Percentiles rank a stretch among this genome's conserved stretches.
Evolutionary conservation across 2,888 invertebrate species (phyloP).

Genomic region (Mellilla xanthometata): DNA sequence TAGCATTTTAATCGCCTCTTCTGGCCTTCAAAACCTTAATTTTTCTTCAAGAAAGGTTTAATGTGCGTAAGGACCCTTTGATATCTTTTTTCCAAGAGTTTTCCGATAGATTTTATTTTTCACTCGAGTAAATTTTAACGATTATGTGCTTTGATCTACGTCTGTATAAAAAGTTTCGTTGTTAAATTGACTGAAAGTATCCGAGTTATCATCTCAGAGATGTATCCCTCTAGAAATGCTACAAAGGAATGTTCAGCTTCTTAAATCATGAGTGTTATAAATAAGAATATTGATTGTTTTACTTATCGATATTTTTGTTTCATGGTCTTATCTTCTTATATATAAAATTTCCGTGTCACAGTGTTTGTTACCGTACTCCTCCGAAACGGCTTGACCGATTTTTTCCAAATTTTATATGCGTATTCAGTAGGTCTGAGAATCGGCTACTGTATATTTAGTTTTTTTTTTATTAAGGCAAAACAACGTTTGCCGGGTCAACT

Average conservation of each 20-base stretch:
- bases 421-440: too few species aligned
- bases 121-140: constrained; percentile 22
- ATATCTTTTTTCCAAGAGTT: constrained; percentile 24
- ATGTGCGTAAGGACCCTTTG: constrained; percentile 15
- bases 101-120: constrained; percentile 23
- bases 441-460: too few species aligned
- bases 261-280: neutral
- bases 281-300: neutral
- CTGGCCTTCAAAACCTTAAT: constrained; percentile 6
- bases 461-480: too few species aligned
- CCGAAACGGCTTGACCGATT: too few species aligned
- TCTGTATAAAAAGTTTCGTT: constrained; percentile 9
- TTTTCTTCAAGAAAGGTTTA: constrained; percentile 12
- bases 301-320: too few species aligned
- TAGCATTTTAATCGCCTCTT: constrained; percentile 9
- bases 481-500: too few species aligned
- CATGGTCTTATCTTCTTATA: too few species aligned
- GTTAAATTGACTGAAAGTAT: constrained; percentile 13
- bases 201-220: neutral
- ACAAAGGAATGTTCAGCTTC: neutral
- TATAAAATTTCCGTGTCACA: too few species aligned
- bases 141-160: constrained; percentile 22
- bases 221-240: neutral
- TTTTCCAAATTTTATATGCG: too few species aligned
- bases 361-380: too few species aligned